phyloP scores from a whole-genome alignment of 30 jellyfish, hydroid and myxozoan species.

The Catostylus mosaicus region DNA sequence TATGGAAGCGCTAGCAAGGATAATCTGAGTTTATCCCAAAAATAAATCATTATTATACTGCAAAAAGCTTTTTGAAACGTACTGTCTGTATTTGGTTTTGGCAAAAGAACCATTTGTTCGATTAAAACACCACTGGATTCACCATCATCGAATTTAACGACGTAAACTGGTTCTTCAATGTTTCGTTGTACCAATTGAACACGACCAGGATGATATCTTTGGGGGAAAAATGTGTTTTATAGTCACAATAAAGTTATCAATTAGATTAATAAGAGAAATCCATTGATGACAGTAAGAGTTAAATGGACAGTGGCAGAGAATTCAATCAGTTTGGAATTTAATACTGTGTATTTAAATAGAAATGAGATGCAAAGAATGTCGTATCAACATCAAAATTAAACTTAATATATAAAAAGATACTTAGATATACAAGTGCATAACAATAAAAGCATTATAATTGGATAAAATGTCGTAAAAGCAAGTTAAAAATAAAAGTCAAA shows the following conservation, averaged over 20 bases:
- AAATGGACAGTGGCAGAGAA: too few species aligned
- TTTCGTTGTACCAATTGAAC: conserved; percentile 70
- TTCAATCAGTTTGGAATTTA: too few species aligned
- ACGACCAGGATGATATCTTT: conserved; percentile 87
- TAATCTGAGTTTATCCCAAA: not conserved
- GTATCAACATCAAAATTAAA: too few species aligned
- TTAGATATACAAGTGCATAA: too few species aligned
- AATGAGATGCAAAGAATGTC: too few species aligned
- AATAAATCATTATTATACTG: not conserved
- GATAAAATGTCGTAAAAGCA: not conserved
- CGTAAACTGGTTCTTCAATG: conserved; percentile 57
- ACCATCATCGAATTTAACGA: conserved; percentile 92
- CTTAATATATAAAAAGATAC: too few species aligned
- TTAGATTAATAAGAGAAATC: too few species aligned
- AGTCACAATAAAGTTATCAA: too few species aligned
- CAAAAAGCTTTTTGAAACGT: not conserved
- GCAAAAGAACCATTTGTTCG: conserved; percentile 83
- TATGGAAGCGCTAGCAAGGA: too few species aligned
- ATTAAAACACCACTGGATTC: conserved; percentile 76
- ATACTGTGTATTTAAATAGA: too few species aligned
- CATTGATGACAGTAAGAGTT: too few species aligned
- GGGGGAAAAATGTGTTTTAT: not conserved
- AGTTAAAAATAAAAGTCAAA: not conserved
- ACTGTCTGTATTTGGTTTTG: conserved; percentile 92
- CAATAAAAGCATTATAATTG: too few species aligned